Evolutionary conservation across 2,113 vertebrate species (phyloP).

Genomic region (Cavia aperea): DNA sequence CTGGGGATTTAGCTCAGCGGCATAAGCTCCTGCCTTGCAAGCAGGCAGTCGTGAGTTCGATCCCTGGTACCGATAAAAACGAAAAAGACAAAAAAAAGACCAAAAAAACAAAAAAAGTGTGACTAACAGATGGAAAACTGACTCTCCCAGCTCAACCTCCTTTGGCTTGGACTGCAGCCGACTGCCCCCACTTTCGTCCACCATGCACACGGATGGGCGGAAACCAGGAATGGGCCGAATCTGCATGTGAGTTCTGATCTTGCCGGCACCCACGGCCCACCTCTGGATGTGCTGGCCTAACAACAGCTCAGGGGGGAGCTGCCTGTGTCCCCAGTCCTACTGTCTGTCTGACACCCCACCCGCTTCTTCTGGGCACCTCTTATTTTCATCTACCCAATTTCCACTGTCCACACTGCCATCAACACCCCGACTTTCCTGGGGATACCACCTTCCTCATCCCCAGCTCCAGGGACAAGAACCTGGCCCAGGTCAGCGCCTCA

Average conservation of each 20-base stretch:
- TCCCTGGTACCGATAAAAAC: no score
- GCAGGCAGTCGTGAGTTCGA: no score
- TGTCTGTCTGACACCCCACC: background rate
- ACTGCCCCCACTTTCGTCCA: rapidly evolving
- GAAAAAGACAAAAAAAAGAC: no score
- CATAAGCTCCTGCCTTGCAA: no score
- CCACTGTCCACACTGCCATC: background rate
- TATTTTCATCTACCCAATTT: background rate
- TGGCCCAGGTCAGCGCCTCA: background rate
- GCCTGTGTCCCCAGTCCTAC: background rate
- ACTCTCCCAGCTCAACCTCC: background rate
- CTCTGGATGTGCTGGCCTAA: rapidly evolving
- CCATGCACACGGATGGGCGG: background rate
- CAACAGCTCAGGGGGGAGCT: rapidly evolving
- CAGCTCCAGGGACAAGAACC: background rate
- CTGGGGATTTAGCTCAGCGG: no score
- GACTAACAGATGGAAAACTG: background rate
- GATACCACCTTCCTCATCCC: background rate
- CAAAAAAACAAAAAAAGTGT: background rate
- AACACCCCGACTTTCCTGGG: background rate
- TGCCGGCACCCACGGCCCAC: no score
- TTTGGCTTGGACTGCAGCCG: background rate
- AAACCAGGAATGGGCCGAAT: rapidly evolving
- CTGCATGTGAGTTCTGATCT: rapidly evolving
- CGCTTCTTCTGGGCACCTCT: background rate